Base-by-base conservation (phyloP, 1,140 invertebrate genomes). In the Adelges cooleyi region DNA sequence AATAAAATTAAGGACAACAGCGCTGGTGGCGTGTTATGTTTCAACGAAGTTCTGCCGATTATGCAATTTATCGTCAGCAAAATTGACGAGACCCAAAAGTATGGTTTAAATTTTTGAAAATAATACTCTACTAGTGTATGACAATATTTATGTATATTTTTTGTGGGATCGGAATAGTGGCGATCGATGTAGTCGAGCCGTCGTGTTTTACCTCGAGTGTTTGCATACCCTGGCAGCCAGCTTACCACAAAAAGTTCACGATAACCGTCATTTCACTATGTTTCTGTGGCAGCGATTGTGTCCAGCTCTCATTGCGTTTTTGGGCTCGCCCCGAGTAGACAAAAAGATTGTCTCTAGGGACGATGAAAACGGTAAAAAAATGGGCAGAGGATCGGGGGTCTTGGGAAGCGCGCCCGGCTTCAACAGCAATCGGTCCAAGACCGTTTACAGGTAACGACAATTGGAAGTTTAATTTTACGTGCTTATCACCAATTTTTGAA, bases 241-340 rank as follows among this genome's bases (percentile, higher is more conserved):
- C 46, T 75, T 93, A 65, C 87, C 88, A 0, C 84, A 86, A 69
- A 83, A 85, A 70, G 87, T 90, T 2, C 85, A 88, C 71, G 83
- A 83, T 4, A 90, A 90, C 74, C 80, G 82, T 10, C 87, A 90
- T 71, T 90, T 91, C 69, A 89, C 86, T 10, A 88, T 87, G 3
- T 90, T 90, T 69, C 75, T 91, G 0, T 92, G 92, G 92, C 90
- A 95, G 74, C 86, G 91, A 70, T 86, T 95, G 69, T 94, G 90
- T 72, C 92, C 92, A 0, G 84, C 86, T 3, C 77, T 95, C 65
- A 87, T 94, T 50, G 86, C 87, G 0, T 85, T 94, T 59, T 78
- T 95, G 1, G 91, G 91, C 0, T 85, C 86, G 18, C 89, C 88
- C 0, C 77, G 82, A 68, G 82, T 84, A 11, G 86, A 88, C 70